These are phyloP conservation scores for Sigmodon hispidus DNA, from an alignment of 2,113 vertebrate genomes.

Conservation along the genomic window DNA sequence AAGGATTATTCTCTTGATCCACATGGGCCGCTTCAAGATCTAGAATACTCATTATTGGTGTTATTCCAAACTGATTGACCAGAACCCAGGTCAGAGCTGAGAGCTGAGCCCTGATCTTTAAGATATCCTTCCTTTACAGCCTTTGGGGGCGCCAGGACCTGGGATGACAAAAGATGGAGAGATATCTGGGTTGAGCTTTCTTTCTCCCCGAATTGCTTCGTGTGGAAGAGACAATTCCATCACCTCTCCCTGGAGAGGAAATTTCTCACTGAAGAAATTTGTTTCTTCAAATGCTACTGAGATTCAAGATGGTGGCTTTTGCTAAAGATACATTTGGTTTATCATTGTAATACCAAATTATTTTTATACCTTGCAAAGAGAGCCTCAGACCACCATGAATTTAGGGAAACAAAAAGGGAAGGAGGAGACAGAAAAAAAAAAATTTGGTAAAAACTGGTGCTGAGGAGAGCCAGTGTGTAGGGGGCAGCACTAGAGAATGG, in stretches of 20 bases:
- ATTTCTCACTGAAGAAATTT: too few relatives aligned
- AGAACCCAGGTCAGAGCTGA: not conserved
- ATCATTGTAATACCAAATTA: not conserved
- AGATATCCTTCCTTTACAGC: not conserved
- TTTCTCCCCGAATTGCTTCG: not conserved
- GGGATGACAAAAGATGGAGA: not conserved
- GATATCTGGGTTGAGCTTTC: not conserved
- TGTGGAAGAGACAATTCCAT: not conserved
- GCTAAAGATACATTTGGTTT: not conserved
- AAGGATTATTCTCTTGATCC: not conserved
- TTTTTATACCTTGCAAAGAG: not conserved
- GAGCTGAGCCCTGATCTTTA: not conserved
- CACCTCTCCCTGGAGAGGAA: not conserved
- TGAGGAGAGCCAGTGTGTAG: not conserved
- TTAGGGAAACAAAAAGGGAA: not conserved
- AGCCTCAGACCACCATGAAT: not conserved
- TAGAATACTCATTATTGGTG: not conserved
- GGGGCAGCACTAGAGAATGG: not conserved
- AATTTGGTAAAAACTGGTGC: not conserved
- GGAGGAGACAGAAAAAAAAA: not conserved
- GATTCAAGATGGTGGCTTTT: not conserved
- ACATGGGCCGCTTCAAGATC: not conserved
- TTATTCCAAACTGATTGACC: not conserved
- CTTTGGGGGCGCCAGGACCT: not conserved
- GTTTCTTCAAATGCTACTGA: not conserved